Evolutionary conservation across 2,888 invertebrate genomes (phyloP), one percentile per base, ranked within the genome.

Genomic region (Chironomus tentans): DNA sequence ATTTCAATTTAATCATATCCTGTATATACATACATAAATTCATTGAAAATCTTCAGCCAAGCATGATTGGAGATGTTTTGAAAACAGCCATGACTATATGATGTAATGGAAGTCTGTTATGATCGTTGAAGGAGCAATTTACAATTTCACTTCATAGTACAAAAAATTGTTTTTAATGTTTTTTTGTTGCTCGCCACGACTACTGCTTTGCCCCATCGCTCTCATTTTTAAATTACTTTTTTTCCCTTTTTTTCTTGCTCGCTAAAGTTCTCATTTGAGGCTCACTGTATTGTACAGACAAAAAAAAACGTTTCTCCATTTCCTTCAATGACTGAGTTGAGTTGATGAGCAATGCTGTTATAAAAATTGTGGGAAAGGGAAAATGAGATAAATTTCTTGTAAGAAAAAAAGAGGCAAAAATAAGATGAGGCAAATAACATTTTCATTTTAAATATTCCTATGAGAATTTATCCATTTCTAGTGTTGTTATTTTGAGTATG

Each of bases 51-150:
- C 38, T 38, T 38, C 10, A 1, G 10, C 2, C 10, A 38, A 38
- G 38, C 38, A 50, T 50, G 50, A 50, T n/a, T 18, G n/a, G 56
- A 18, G 56, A 56, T 56, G 38, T 4, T 38, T 7, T 38, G 0
- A 38, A 38, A 10, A 38, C 38, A 38, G 38, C 38, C 38, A 38
- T 10, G 38, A 38, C 38, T 38, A 10, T 38, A 38, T 38, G 38
- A n/a, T 56, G 56, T 15, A 56, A 56, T 56, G 56, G 18, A 56
- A 56, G 56, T 56, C n/a, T 10, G 12, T 65, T 65, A 65, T 65
- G 24, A 24, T 22, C 65, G 65, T 65, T 65, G 65, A 65, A 65
- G 65, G 65, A 65, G 22, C 65, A 65, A 65, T 65, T 65, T 65
- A 12, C 65, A 65, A 65, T 65, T 65, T 65, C 65, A 7, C 13